phyloP scores from a whole-genome alignment of 2,113 vertebrate species.

The Oxygymnocypris stewartii region DNA sequence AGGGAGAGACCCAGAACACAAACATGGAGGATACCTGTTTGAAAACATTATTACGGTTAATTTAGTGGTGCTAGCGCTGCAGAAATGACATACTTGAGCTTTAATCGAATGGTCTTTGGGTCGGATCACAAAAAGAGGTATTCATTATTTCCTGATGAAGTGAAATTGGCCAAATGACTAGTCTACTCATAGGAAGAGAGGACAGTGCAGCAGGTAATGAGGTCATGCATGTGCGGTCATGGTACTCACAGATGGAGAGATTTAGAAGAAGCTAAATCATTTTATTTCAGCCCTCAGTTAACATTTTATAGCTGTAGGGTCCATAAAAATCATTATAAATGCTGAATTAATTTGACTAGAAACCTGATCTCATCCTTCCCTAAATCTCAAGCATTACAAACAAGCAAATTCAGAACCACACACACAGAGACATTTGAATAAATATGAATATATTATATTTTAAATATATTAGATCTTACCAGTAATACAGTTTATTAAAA shows the following conservation, averaged over 20 bases:
- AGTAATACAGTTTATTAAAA: background rate
- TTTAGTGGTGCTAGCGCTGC: constrained; percentile 4
- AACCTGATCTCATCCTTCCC: background rate
- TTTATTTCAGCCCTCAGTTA: constrained; percentile 15
- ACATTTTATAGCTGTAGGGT: background rate
- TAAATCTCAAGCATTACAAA: background rate
- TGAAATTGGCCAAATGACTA: constrained; percentile 1
- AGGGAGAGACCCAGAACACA: background rate
- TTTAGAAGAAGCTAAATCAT: background rate
- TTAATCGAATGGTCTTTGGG: background rate
- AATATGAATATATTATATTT: background rate
- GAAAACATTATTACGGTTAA: background rate
- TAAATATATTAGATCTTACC: background rate
- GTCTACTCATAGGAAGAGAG: background rate
- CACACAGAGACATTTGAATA: background rate
- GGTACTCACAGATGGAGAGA: background rate
- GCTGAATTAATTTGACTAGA: background rate
- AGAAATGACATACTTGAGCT: background rate
- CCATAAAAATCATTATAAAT: background rate
- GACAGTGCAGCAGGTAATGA: constrained; percentile 20
- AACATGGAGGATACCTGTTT: background rate
- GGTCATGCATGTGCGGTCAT: constrained; percentile 9
- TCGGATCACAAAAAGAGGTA: background rate
- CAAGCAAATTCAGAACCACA: background rate
- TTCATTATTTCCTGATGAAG: constrained; percentile 20